Evolutionary conservation across 2,113 vertebrate genomes (phyloP).

Genomic region (Fregetta grallaria): DNA sequence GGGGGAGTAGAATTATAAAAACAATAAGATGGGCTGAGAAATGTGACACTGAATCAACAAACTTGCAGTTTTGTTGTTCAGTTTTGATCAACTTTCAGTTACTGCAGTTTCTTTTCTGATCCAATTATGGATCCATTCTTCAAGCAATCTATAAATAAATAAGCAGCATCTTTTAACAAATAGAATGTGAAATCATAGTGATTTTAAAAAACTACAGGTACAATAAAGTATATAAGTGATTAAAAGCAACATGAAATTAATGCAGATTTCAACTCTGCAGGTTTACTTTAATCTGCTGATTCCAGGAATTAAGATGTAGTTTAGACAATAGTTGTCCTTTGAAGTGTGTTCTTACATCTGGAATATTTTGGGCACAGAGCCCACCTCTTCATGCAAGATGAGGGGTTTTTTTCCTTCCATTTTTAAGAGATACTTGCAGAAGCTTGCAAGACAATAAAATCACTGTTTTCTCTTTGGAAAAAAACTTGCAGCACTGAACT

Average conservation of each 20-base stretch:
- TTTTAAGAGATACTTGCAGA: neutral
- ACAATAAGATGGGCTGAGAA: neutral
- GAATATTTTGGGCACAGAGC: neutral
- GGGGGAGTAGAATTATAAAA: neutral
- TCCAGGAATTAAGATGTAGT: neutral
- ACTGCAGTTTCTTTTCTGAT: neutral
- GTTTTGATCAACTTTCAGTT: neutral
- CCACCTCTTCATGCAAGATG: neutral
- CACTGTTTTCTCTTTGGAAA: neutral
- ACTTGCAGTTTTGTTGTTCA: neutral
- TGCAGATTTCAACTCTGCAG: neutral
- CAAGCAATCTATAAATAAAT: neutral
- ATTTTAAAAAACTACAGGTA: neutral
- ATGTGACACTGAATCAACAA: neutral
- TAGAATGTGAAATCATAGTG: neutral
- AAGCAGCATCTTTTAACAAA: neutral
- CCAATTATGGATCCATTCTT: neutral
- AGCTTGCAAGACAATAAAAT: neutral
- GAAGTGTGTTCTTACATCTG: neutral
- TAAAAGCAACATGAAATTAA: neutral
- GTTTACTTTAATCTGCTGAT: neutral
- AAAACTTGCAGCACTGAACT: neutral
- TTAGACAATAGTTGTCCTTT: neutral
- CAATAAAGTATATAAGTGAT: neutral
- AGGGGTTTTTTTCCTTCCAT: neutral